Conservation (phyloP, 2,888 invertebrate genomes). For the Phortica magna region DNA sequence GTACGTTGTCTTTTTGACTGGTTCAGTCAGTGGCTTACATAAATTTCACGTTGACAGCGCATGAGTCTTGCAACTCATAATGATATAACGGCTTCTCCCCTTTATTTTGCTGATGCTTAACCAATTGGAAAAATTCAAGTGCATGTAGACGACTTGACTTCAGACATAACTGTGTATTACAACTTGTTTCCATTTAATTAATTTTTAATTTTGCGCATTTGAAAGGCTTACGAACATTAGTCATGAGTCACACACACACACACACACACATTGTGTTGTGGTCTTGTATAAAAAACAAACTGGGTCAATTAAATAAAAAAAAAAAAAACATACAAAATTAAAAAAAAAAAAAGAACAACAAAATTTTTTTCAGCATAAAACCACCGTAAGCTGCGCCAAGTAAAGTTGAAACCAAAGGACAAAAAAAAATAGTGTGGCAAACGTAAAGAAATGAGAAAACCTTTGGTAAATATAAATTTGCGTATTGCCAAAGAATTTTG, state of each 20-base stretch:
- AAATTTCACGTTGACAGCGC: too few relatives aligned
- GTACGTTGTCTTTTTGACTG: too few relatives aligned
- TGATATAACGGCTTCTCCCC: too few relatives aligned
- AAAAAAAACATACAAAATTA: not conserved
- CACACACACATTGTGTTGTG: not conserved
- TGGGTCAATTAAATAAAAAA: not conserved
- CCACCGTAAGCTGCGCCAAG: not conserved
- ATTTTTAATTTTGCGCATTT: not conserved
- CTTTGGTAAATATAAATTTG: constrained; percentile 16
- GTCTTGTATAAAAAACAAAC: not conserved
- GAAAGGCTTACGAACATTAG: not conserved
- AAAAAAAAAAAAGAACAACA: not conserved
- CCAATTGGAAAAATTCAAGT: too few relatives aligned
- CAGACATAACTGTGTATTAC: not conserved
- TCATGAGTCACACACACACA: not conserved
- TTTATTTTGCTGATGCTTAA: too few relatives aligned
- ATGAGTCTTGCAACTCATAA: too few relatives aligned
- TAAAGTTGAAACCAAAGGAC: not conserved
- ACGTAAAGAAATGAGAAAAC: not conserved
- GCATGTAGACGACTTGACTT: not conserved
- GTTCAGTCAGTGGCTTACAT: too few relatives aligned
- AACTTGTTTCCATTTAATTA: not conserved
- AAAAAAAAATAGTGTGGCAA: not conserved
- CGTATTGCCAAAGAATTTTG: constrained; percentile 13
- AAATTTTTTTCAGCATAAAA: not conserved